These are phyloP conservation scores for Pseudopipra pipra DNA, from an alignment of 2,113 vertebrate genomes.

Conservation along the genomic window DNA sequence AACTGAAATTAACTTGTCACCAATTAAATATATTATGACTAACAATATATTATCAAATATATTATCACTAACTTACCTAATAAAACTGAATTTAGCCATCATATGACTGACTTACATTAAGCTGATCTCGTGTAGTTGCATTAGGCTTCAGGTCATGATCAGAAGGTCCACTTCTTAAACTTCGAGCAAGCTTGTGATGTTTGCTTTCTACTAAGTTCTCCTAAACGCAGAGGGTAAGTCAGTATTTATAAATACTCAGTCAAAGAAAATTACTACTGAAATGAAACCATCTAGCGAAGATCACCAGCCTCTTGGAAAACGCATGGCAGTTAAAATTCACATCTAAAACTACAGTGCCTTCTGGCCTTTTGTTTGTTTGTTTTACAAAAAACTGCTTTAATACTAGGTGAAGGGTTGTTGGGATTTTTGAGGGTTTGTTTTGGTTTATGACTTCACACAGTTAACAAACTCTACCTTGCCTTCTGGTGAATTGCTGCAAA, in stretches of 20 bases:
- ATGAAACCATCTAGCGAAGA: neutral
- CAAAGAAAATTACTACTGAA: neutral
- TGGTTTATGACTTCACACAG: neutral
- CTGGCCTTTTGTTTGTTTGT: neutral
- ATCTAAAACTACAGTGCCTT: neutral
- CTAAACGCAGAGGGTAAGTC: slow-evolving; percentile 62
- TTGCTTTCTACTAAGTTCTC: slow-evolving; percentile 99
- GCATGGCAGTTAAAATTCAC: neutral
- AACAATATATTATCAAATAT: neutral
- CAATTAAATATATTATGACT: neutral
- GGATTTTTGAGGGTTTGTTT: neutral
- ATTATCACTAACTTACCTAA: neutral
- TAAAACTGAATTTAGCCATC: neutral
- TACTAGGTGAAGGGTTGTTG: neutral
- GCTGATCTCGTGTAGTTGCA: slow-evolving; percentile 93
- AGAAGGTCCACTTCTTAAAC: slow-evolving; percentile 94
- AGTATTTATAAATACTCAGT: neutral
- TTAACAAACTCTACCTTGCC: neutral
- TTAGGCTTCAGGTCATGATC: slow-evolving; percentile 98
- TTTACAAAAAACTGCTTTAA: neutral
- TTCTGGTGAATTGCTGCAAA: neutral
- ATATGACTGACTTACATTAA: slow-evolving; percentile 82
- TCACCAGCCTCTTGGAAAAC: neutral
- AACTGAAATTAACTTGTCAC: neutral
- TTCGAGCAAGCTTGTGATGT: slow-evolving; percentile 96